Base-by-base conservation (phyloP, 2,888 invertebrate species). In the Chymomyza amoena region DNA sequence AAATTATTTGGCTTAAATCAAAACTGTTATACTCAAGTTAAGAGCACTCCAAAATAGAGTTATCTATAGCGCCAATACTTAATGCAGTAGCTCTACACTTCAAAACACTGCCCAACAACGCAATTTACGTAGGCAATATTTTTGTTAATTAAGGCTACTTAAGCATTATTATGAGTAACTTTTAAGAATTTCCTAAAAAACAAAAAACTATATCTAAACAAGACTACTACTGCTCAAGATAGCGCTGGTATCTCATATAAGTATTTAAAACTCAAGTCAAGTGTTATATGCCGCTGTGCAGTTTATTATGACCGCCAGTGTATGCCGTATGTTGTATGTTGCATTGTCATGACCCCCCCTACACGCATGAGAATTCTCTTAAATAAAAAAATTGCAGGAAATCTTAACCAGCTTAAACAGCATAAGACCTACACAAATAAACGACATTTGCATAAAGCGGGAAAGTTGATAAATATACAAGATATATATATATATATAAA, bases 371-470 rank as follows among this genome's bases (percentile, higher is more conserved):
- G 39, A 10, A 45, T 45, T 45, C 69, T 70, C 75, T 66, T 75
- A 84, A 89, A 83, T 87, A 71, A 73, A 78, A 83, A 87, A 88
- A 88, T 88, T 87, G 79, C 87, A 87, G 87, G 85, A 87, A 87
- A 84, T 83, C 75, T 81, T 80, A 45, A 45, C 39, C 39, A 45
- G 39, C 39, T 45, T 45, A 45, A 45, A 45, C 39, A 45, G 39
- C 13, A 45, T 45, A 45, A 45, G 13, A 45, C 39, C 39, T 13
- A 45, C 39, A 45, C 39, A 45, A 45, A 45, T 45, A 45, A 45
- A 10, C 10, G 13, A 1, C 6, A 45, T 45, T 45, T 45, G 39
- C 39, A 45, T 45, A 45, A 45, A 45, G 39, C 39, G 39, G 10
- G 39, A 45, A 45, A 45, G 39, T 45, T 10, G 10, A 45, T 45